Base-by-base conservation (phyloP, 1,140 invertebrate genomes). In the Sinonovacula constricta region DNA sequence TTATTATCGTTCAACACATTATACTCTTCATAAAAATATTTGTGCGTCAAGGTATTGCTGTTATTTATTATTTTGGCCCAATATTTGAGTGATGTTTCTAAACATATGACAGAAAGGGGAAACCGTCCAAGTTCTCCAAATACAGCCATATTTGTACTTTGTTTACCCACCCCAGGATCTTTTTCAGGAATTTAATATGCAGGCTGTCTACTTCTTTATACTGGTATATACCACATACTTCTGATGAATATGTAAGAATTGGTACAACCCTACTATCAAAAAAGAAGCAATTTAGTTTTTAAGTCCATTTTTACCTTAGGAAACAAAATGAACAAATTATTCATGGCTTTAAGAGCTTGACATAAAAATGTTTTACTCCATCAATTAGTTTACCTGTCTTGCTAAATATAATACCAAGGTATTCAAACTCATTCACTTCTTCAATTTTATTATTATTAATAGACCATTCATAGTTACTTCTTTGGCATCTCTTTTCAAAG, bases 171-270 rank as follows among this genome's bases (percentile, higher is more conserved):
- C 4, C 68, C 68, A 10, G 24, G 15, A 71, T 39, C 28, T 39
- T 14, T 59, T 71, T 71, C 57, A 53, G 59, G 39, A 57, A 71
- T 45, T n/a, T 59, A 3, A 69, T 56, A 69, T 69, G 66, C 14
- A 71, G 33, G 36, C 59, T 59, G 39, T 71, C 68, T 10, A 45
- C 39, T 18, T 45, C 39, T 18, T 45, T 45, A 45, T 45, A 22
- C 22, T 77, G 34, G 57, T 66, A 36, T 56, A 66, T 45, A 22
- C 65, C 63, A 62, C 74, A 77, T 1, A 68, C 22, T 62, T 77
- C 74, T 56, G 26, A 28, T 18, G 63, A 53, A 68, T 77, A 77
- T 14, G 65, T 12, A 1, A 77, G 4, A 49, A 77, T 77, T 33
- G 63, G 74, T 30, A 68, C 53, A 45, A 77, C 57, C 53, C 67